Conservation (phyloP, 1,140 invertebrate species). For the Macrobrachium rosenbergii region DNA sequence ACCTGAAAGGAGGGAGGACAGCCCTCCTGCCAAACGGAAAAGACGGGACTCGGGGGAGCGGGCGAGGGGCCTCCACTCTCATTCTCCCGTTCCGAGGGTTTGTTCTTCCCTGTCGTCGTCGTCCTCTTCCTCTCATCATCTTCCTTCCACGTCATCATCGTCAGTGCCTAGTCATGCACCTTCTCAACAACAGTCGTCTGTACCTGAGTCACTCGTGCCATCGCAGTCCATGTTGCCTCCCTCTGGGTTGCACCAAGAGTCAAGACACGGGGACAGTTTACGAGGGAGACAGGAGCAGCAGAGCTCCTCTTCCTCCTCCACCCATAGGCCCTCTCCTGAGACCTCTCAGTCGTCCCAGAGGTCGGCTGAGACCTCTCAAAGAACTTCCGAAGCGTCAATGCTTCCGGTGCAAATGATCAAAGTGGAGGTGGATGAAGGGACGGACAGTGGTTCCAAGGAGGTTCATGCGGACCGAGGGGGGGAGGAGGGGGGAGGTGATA, state of each 20-base stretch:
- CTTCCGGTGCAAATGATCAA: constrained; percentile 56
- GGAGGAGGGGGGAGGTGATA: constrained; percentile 50
- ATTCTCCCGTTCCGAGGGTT: constrained; percentile 34
- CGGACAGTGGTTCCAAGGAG: neutral
- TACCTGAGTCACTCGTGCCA: constrained; percentile 64
- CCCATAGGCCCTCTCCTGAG: constrained; percentile 8
- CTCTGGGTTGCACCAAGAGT: constrained; percentile 32
- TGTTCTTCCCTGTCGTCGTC: constrained; percentile 38
- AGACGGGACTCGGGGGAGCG: constrained; percentile 57
- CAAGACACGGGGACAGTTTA: constrained; percentile 19
- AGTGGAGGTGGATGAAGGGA: constrained; percentile 52
- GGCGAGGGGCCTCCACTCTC: constrained; percentile 39
- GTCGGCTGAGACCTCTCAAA: constrained; percentile 5
- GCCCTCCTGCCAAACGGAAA: constrained; percentile 58
- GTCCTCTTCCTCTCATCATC: constrained; percentile 41
- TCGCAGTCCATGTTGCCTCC: constrained; percentile 56
- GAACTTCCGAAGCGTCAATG: constrained; percentile 38
- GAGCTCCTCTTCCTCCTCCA: neutral
- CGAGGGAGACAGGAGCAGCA: constrained; percentile 26
- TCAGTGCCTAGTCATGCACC: constrained; percentile 64
- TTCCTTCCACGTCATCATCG: constrained; percentile 48
- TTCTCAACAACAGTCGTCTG: constrained; percentile 44
- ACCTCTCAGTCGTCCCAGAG: constrained; percentile 23
- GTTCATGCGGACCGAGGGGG: constrained; percentile 20
- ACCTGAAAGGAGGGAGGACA: constrained; percentile 58